These are phyloP conservation scores for Huso huso DNA, from an alignment of 2,797 vertebrate species.

Conservation along the genomic window DNA sequence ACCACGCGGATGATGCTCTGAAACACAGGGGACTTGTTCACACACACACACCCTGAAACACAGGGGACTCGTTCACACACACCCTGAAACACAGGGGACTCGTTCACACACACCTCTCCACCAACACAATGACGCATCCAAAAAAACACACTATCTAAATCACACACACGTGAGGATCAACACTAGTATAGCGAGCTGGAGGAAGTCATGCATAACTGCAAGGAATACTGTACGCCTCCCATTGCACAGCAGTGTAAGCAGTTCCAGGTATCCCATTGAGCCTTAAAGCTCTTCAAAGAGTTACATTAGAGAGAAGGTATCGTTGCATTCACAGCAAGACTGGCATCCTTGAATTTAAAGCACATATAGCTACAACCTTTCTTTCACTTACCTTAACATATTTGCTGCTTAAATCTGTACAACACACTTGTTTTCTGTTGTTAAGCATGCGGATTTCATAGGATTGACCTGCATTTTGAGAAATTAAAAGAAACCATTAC, in stretches of 20 bases:
- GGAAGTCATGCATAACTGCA: too few relatives aligned
- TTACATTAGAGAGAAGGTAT: too few relatives aligned
- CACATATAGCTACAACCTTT: neutral
- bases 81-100: constrained; percentile 15
- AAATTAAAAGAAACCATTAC: constrained; percentile 57
- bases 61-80: neutral
- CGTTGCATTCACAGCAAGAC: too few relatives aligned
- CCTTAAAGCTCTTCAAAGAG: too few relatives aligned
- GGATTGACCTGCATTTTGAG: constrained; percentile 82
- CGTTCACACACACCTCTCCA: neutral
- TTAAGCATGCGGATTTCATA: constrained; percentile 94
- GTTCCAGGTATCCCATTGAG: too few relatives aligned
- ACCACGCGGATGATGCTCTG: constrained; percentile 87
- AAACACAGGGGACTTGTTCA: neutral
- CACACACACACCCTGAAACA: constrained; percentile 6
- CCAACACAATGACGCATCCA: too few relatives aligned
- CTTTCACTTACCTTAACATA: constrained; percentile 81
- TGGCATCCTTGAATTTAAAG: too few relatives aligned
- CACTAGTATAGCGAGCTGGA: too few relatives aligned
- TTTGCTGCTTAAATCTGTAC: constrained; percentile 85
- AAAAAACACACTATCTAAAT: too few relatives aligned
- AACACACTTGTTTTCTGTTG: constrained; percentile 87
- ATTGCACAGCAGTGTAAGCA: too few relatives aligned
- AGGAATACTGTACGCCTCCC: too few relatives aligned
- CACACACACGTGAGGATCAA: too few relatives aligned